These are phyloP conservation scores for Zalophus californianus DNA, from an alignment of 2,797 vertebrate species.

Conservation along the genomic window DNA sequence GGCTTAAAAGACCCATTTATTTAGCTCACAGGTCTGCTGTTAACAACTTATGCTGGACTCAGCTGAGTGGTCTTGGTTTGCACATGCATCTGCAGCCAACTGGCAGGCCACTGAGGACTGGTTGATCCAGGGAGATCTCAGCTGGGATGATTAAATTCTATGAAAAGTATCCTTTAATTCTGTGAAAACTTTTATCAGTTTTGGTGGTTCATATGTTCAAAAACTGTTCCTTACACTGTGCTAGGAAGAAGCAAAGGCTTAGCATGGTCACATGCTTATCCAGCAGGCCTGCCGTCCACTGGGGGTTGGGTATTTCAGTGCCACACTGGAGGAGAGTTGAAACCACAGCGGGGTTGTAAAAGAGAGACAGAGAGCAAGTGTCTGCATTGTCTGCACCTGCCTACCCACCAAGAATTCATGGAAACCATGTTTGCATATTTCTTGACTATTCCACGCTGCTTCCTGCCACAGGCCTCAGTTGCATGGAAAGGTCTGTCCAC, in stretches of 20 bases:
- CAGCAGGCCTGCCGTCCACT: not conserved
- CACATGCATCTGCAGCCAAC: not conserved
- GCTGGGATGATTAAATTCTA: not conserved
- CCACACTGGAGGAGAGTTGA: not conserved
- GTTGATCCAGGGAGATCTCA: not conserved
- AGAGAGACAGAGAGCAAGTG: not conserved
- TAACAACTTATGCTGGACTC: not conserved
- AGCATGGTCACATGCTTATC: not conserved
- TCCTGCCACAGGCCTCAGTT: not conserved
- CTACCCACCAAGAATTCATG: not conserved
- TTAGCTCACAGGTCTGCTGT: not conserved
- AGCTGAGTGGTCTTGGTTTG: not conserved
- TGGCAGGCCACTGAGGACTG: not conserved
- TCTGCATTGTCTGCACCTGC: too few species aligned
- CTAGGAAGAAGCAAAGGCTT: not conserved
- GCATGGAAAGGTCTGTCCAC: not conserved
- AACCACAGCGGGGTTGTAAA: not conserved
- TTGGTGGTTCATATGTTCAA: not conserved
- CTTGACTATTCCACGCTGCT: not conserved
- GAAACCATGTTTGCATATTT: not conserved
- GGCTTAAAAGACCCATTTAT: not conserved
- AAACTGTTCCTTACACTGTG: not conserved
- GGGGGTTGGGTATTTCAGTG: not conserved
- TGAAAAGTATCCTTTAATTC: not conserved
- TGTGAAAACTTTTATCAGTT: not conserved